phyloP scores from a whole-genome alignment of 2,888 invertebrate genomes.

The Macaria notata region DNA sequence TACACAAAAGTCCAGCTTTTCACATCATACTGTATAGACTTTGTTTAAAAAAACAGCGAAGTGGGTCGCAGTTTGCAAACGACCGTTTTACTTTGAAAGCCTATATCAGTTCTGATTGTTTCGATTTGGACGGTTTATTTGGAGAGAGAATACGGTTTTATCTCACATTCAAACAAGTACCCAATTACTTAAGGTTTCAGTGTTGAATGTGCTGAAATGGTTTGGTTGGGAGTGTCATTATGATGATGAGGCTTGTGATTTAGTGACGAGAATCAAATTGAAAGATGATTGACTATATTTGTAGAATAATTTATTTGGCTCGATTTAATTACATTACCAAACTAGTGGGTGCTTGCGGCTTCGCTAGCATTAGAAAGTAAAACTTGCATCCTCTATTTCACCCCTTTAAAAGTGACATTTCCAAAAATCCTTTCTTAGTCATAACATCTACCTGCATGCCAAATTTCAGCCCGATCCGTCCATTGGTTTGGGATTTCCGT shows the following conservation, averaged over 20 bases:
- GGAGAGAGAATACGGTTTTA: slow-evolving; percentile 54
- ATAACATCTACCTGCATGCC: no score
- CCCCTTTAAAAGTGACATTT: no score
- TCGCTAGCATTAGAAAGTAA: no score
- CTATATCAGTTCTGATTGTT: slow-evolving; percentile 33
- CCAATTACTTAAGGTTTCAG: slow-evolving; percentile 63
- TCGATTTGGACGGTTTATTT: slow-evolving; percentile 51
- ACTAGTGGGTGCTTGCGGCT: no score
- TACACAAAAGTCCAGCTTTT: no score
- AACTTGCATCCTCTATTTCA: no score
- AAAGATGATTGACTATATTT: background rate
- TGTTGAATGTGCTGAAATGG: slow-evolving; percentile 34
- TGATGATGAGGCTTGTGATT: slow-evolving; percentile 43
- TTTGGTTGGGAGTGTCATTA: slow-evolving; percentile 44
- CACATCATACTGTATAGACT: no score
- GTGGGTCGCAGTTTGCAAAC: slow-evolving; percentile 31
- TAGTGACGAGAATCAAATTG: background rate
- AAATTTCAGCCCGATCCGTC: no score
- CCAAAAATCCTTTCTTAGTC: no score
- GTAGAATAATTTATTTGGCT: no score
- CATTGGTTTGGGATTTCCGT: no score
- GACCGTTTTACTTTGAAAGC: slow-evolving; percentile 33
- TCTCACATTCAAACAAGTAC: slow-evolving; percentile 59
- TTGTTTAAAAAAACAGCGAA: slow-evolving; percentile 24
- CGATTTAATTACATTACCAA: no score